Conservation (phyloP, 2,888 invertebrate genomes). For the Drosophila peninsularis region DNA sequence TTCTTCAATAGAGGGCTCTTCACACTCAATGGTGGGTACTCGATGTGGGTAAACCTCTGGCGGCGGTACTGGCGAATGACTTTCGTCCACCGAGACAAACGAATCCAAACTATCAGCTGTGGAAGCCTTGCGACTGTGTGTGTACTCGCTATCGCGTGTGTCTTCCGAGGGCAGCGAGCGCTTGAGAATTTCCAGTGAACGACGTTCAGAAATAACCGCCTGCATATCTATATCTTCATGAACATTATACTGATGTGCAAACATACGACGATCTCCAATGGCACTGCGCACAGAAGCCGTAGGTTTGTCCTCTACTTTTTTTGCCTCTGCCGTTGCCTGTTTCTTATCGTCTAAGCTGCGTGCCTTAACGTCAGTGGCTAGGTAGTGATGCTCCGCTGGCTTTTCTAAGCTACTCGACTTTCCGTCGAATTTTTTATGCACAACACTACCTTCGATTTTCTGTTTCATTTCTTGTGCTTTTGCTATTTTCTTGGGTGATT, state of each 20-base stretch:
- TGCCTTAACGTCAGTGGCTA: conserved; percentile 88
- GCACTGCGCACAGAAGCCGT: conserved; percentile 70
- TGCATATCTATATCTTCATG: conserved; percentile 86
- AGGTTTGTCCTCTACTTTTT: conserved; percentile 85
- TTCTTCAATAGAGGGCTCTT: conserved; percentile 84
- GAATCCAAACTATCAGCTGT: conserved; percentile 86
- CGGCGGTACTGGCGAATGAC: conserved; percentile 84
- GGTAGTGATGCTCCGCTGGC: conserved; percentile 87
- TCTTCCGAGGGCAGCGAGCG: conserved; percentile 86
- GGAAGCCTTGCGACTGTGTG: conserved; percentile 84
- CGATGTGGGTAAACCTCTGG: conserved; percentile 79
- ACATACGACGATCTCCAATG: conserved; percentile 82
- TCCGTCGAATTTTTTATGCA: conserved; percentile 87
- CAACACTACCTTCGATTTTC: conserved; percentile 87
- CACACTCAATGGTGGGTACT: conserved; percentile 85
- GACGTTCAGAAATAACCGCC: conserved; percentile 87
- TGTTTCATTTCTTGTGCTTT: conserved; percentile 88
- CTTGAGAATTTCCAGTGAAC: conserved; percentile 87
- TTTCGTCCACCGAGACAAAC: conserved; percentile 87
- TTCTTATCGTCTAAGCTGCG: conserved; percentile 88
- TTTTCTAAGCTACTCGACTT: conserved; percentile 89
- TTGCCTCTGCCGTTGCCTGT: conserved; percentile 64
- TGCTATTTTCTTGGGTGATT: conserved; percentile 87
- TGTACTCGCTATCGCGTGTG: conserved; percentile 82
- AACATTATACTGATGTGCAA: conserved; percentile 82